A percentile compares a stretch with the other conserved stretches of the same genome.
These are phyloP conservation scores for Sphaerodactylus townsendi DNA, from an alignment of 2,113 vertebrate genomes.

Conservation along the genomic window DNA sequence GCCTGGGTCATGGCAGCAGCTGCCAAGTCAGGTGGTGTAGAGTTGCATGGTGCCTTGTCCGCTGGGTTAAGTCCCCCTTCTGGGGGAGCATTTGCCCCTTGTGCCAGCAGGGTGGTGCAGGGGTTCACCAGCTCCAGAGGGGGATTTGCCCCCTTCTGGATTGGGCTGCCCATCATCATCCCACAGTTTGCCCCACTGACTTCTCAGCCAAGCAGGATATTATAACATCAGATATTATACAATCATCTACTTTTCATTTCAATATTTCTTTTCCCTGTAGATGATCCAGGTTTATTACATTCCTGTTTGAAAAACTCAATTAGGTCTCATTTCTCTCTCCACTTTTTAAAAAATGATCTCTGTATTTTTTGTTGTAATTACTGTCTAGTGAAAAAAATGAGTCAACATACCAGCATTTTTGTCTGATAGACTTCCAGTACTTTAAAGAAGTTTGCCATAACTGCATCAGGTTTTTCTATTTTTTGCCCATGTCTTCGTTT, in stretches of 20 bases:
- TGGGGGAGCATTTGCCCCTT: no score
- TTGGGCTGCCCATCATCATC: no score
- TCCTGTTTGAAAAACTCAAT: background rate
- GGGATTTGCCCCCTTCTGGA: no score
- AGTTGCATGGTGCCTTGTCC: no score
- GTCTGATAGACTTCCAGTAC: constrained; percentile 94
- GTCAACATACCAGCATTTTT: constrained; percentile 86
- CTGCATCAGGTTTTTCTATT: constrained; percentile 85
- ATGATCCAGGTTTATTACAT: background rate
- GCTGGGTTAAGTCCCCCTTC: no score
- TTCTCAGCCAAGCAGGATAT: no score
- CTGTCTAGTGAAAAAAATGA: background rate
- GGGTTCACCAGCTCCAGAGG: no score
- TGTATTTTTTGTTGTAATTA: background rate
- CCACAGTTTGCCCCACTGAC: no score
- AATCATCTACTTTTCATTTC: background rate
- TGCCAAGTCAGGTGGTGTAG: no score
- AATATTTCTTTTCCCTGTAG: background rate
- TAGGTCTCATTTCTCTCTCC: background rate
- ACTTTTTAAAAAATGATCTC: background rate
- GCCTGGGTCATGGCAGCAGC: no score
- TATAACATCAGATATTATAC: background rate
- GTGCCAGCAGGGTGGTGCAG: no score
- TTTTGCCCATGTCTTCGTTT: constrained; percentile 84
- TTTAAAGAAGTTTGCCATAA: constrained; percentile 93